Evolutionary conservation across 2,797 vertebrate genomes (phyloP).

Genomic region (Hoplostethus atlanticus): DNA sequence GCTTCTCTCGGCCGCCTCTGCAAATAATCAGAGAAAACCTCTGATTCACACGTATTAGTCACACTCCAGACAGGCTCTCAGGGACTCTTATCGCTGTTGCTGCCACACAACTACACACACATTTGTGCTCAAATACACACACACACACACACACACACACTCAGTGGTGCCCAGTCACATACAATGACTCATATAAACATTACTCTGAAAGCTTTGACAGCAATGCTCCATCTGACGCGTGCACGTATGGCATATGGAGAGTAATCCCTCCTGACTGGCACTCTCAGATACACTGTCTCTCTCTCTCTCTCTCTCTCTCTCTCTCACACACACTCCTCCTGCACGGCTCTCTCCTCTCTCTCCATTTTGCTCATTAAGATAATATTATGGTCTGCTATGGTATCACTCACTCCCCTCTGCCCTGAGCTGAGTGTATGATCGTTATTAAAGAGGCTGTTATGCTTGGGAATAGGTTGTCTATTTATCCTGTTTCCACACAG

Average conservation of each 20-base stretch:
- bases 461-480: constrained; percentile 48
- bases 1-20: constrained; percentile 39
- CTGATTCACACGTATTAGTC: constrained; percentile 61
- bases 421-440: constrained; percentile 40
- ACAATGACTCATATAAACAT: constrained; percentile 34
- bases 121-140: neutral
- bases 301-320: neutral
- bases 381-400: constrained; percentile 63
- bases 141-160: constrained; percentile 24
- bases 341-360: neutral
- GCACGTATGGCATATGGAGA: neutral
- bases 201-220: constrained; percentile 28
- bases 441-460: constrained; percentile 60
- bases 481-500: constrained; percentile 49
- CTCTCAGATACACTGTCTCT: neutral
- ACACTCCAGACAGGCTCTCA: constrained; percentile 35
- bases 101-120: constrained; percentile 28
- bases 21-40: constrained; percentile 57
- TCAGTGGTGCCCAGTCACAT: constrained; percentile 15
- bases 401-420: constrained; percentile 54
- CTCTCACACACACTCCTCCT: neutral
- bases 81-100: constrained; percentile 39
- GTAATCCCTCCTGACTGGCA: constrained; percentile 21
- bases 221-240: constrained; percentile 16
- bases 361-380: constrained; percentile 59